These are phyloP conservation scores for Onychostoma macrolepis DNA, from an alignment of 2,113 vertebrate genomes.

Conservation along the genomic window DNA sequence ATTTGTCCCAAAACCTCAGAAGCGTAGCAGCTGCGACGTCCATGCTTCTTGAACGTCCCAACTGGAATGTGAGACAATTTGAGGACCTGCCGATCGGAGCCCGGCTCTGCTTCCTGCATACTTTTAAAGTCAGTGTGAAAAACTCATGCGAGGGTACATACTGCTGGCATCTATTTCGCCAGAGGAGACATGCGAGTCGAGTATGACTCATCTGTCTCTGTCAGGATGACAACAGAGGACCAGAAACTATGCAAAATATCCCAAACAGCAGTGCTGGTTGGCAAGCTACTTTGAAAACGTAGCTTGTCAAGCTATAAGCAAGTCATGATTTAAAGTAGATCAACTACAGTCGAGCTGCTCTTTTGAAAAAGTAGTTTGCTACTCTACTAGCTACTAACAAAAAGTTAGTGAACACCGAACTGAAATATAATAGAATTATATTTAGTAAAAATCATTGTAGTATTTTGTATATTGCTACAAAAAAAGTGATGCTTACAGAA, in stretches of 20 bases:
- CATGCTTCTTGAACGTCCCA: slow-evolving; percentile 15
- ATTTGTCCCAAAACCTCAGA: slow-evolving; percentile 32
- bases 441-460: background rate
- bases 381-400: background rate
- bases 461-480: background rate
- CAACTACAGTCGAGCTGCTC: background rate
- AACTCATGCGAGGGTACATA: slow-evolving; percentile 10
- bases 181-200: background rate
- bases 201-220: slow-evolving; percentile 20
- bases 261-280: slow-evolving; percentile 16
- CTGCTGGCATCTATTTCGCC: slow-evolving; percentile 12
- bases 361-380: slow-evolving; percentile 7
- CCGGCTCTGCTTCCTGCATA: background rate
- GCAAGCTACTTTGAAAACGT: background rate
- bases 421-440: background rate
- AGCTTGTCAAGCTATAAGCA: background rate
- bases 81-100: slow-evolving; percentile 1
- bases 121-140: background rate
- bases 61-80: slow-evolving; percentile 6
- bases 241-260: slow-evolving; percentile 15
- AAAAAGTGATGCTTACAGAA: background rate
- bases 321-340: background rate
- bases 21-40: background rate
- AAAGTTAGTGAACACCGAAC: background rate
- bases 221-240: slow-evolving; percentile 8